Conservation (phyloP, 2,113 vertebrate species). For the Aspiorhynchus laticeps region DNA sequence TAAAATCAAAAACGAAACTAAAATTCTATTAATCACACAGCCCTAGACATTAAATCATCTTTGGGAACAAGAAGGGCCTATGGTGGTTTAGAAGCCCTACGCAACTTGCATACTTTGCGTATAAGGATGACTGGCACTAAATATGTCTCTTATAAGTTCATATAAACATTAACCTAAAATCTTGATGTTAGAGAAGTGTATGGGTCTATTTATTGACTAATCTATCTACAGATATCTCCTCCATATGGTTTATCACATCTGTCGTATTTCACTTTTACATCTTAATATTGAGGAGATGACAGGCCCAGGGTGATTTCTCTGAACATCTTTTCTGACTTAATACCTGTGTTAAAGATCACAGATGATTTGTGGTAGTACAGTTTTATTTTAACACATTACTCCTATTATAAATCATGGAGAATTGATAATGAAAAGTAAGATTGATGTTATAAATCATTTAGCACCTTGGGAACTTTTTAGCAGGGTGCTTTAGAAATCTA, state of each 20-base stretch:
- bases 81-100: too few relatives aligned
- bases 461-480: neutral
- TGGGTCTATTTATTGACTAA: too few relatives aligned
- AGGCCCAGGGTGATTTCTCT: neutral
- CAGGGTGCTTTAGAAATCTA: neutral
- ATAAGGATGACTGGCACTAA: too few relatives aligned
- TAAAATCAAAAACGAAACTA: too few relatives aligned
- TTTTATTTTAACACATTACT: neutral
- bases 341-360: neutral
- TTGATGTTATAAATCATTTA: slow-evolving; percentile 4
- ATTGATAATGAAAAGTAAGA: slow-evolving; percentile 5
- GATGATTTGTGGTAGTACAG: neutral
- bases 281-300: neutral
- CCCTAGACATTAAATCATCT: too few relatives aligned
- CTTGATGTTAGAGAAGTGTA: neutral
- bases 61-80: too few relatives aligned
- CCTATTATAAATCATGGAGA: slow-evolving; percentile 18
- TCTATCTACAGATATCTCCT: neutral
- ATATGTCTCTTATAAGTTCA: neutral
- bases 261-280: neutral
- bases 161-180: neutral
- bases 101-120: too few relatives aligned
- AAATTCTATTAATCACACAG: too few relatives aligned
- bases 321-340: too few relatives aligned
- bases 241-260: neutral